Percentiles rank a stretch among this genome's conserved stretches.
phyloP scores from a whole-genome alignment of 2,797 vertebrate species.

The Myotis planiceps region DNA sequence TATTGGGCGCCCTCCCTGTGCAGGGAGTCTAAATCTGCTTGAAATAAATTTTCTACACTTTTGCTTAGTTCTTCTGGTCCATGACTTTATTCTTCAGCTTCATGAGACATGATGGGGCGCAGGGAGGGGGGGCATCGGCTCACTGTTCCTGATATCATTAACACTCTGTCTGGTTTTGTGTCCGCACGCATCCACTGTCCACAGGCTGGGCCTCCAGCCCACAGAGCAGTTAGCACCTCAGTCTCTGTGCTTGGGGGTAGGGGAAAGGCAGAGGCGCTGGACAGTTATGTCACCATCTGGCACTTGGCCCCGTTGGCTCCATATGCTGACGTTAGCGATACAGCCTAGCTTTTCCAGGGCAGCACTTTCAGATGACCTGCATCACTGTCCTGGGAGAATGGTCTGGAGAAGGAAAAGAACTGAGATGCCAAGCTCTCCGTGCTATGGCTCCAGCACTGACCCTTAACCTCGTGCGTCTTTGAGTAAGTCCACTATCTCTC shows the following conservation, averaged over 20 bases:
- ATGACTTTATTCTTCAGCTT: too few species aligned
- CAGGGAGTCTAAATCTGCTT: too few species aligned
- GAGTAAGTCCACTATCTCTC: background rate
- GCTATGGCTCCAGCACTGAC: rapidly evolving
- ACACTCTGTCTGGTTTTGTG: too few species aligned
- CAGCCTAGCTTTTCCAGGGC: background rate
- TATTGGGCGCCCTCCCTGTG: too few species aligned
- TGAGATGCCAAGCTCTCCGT: background rate
- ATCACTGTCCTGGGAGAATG: background rate
- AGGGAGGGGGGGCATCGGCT: too few species aligned
- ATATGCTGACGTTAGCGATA: background rate
- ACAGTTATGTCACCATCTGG: background rate
- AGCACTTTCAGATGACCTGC: background rate
- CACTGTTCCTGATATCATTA: background rate
- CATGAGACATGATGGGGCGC: too few species aligned
- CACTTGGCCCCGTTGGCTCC: background rate
- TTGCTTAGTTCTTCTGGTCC: too few species aligned
- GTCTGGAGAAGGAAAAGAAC: background rate
- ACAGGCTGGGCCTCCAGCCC: background rate
- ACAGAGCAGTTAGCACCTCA: background rate
- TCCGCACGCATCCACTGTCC: background rate
- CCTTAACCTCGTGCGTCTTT: background rate
- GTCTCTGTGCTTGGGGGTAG: background rate
- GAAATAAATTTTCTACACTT: too few species aligned
- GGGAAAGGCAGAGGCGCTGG: background rate